A percentile compares a stretch with the other conserved stretches of the same genome.
Conservation (phyloP, 2,797 vertebrate species). For the Neosalanx taihuensis region DNA sequence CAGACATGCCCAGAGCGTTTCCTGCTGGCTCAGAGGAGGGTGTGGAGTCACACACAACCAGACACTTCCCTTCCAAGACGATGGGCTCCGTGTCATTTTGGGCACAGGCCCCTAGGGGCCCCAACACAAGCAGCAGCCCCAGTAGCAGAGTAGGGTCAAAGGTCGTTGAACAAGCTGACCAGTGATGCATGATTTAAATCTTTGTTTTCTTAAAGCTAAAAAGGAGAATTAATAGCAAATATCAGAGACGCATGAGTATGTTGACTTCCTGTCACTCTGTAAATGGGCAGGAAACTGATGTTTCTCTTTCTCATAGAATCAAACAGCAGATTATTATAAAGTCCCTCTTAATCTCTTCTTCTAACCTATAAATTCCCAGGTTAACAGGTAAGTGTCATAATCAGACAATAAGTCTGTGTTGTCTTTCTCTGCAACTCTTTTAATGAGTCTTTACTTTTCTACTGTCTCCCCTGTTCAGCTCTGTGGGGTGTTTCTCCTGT, state of each 20-base stretch:
- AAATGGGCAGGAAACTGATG: background rate
- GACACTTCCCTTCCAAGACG: conserved; percentile 77
- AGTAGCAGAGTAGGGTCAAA: conserved; percentile 50
- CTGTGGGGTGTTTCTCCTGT: conserved; percentile 15
- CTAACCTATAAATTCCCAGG: too few relatives aligned
- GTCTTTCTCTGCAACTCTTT: conserved; percentile 5
- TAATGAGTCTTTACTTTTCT: conserved; percentile 8
- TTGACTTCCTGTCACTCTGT: background rate
- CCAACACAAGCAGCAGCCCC: conserved; percentile 56
- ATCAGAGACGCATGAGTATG: conserved; percentile 14
- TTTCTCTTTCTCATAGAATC: too few relatives aligned
- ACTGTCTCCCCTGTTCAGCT: conserved; percentile 23
- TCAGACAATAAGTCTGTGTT: background rate
- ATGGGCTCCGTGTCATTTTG: conserved; percentile 84
- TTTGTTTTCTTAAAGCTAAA: conserved; percentile 4
- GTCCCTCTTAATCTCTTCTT: too few relatives aligned
- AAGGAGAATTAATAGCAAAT: conserved; percentile 40
- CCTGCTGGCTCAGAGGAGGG: conserved; percentile 72
- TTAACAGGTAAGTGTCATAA: background rate
- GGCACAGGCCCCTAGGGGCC: conserved; percentile 48
- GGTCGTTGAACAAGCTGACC: conserved; percentile 25
- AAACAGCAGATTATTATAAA: too few relatives aligned
- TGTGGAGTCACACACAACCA: conserved; percentile 80
- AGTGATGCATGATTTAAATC: conserved; percentile 48
- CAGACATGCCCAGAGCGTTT: conserved; percentile 77